A percentile compares a stretch with the other conserved stretches of the same genome.
These are phyloP conservation scores for Semaprochilodus insignis DNA, from an alignment of 2,797 vertebrate genomes.

Conservation along the genomic window DNA sequence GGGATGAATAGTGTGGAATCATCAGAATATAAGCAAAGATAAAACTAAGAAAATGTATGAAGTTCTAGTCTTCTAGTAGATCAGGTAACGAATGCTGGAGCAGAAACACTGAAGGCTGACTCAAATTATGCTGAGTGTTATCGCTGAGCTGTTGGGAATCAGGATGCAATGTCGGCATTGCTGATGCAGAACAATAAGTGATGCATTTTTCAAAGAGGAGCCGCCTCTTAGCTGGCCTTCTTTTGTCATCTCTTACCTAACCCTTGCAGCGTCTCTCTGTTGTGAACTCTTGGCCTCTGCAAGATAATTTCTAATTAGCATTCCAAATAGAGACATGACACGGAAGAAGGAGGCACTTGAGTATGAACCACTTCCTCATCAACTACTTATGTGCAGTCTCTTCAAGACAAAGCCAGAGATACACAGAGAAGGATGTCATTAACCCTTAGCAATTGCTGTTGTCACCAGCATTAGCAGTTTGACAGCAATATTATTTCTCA, in stretches of 20 bases:
- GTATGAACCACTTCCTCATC: not conserved
- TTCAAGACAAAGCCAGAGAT: not conserved
- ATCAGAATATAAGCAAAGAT: too few relatives aligned
- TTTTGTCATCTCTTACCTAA: not conserved
- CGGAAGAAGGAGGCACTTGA: not conserved
- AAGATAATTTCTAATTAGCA: slow-evolving; percentile 2
- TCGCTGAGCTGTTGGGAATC: slow-evolving; percentile 18
- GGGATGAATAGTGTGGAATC: too few relatives aligned
- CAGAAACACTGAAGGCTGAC: slow-evolving; percentile 11
- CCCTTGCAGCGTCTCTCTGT: not conserved
- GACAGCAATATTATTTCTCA: too few relatives aligned
- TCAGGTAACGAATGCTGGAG: not conserved
- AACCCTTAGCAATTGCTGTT: not conserved
- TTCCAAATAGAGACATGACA: not conserved
- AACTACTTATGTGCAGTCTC: not conserved
- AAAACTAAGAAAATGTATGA: too few relatives aligned
- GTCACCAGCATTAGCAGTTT: too few relatives aligned
- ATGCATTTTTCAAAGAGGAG: not conserved
- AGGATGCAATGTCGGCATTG: not conserved
- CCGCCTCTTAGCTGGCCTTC: not conserved
- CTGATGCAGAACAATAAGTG: not conserved
- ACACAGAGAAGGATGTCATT: not conserved
- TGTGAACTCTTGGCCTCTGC: not conserved
- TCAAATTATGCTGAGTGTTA: slow-evolving; percentile 2
- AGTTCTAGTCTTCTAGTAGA: not conserved